phyloP scores from a whole-genome alignment of 1,140 invertebrate genomes.

The Aphelinus atriplicis region DNA sequence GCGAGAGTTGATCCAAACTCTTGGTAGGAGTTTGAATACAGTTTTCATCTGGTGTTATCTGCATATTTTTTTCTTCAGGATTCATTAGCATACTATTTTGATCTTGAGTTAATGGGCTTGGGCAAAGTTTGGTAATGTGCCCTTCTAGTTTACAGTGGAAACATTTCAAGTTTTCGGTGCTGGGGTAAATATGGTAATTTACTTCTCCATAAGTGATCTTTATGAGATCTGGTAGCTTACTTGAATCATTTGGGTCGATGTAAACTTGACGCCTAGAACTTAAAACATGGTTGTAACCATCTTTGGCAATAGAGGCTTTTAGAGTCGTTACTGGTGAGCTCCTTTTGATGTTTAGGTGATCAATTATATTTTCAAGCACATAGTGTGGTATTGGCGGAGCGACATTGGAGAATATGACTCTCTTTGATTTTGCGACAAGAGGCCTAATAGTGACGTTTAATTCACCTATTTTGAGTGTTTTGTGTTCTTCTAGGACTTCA shows the following conservation, averaged over 20 bases:
- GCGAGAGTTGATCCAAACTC: too few species aligned
- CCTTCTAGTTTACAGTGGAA: too few species aligned
- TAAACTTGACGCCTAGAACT: constrained; percentile 6
- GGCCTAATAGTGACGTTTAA: constrained; percentile 1
- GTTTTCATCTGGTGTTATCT: neutral
- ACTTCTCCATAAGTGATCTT: too few species aligned
- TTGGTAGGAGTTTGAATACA: too few species aligned
- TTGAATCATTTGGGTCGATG: constrained; percentile 4
- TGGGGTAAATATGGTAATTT: too few species aligned
- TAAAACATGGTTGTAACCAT: constrained; percentile 8
- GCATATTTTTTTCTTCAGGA: neutral
- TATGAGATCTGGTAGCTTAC: too few species aligned
- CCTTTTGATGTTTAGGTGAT: neutral
- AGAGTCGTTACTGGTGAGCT: neutral
- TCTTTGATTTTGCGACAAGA: neutral
- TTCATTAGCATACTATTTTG: neutral
- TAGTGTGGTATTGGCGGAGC: constrained; percentile 7
- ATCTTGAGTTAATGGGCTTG: constrained; percentile 13
- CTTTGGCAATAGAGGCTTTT: constrained; percentile 10
- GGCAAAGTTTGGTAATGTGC: too few species aligned
- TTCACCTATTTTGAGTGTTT: neutral
- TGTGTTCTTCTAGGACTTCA: neutral
- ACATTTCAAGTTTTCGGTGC: constrained; percentile 21
- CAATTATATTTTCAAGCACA: constrained; percentile 4
- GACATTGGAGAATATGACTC: constrained; percentile 19